Evolutionary conservation across 1,140 invertebrate species (phyloP).

Genomic region (Hylaeus anthracinus): DNA sequence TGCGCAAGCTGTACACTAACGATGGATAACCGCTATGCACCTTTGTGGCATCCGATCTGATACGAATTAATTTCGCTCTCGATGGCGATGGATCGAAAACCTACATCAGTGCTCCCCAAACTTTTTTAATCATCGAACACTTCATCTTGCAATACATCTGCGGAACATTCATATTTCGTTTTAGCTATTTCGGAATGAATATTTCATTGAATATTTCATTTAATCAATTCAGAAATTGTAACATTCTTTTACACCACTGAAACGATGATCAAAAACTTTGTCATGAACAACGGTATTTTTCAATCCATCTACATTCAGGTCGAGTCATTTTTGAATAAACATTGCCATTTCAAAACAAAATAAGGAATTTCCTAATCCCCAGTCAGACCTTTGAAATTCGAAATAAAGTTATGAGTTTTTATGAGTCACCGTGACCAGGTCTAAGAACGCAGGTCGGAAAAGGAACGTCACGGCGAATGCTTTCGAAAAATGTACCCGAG

Average conservation of each 20-base stretch:
- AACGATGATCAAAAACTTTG: no score
- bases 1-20: constrained; percentile 7
- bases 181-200: no score
- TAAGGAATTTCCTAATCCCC: no score
- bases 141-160: no score
- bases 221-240: no score
- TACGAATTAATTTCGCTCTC: background rate
- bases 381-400: no score
- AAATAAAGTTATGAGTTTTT: background rate
- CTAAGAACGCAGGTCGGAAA: background rate
- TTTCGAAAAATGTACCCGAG: background rate
- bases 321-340: no score
- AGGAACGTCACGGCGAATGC: background rate
- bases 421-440: background rate
- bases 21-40: background rate
- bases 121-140: background rate
- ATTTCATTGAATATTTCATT: no score
- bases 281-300: no score
- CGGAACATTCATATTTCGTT: no score
- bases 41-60: background rate
- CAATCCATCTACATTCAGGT: no score
- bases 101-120: background rate
- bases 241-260: no score
- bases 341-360: background rate
- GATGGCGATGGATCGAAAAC: background rate